Evolutionary conservation across 2,113 vertebrate species (phyloP).

Genomic region (Megaceryle maxima): DNA sequence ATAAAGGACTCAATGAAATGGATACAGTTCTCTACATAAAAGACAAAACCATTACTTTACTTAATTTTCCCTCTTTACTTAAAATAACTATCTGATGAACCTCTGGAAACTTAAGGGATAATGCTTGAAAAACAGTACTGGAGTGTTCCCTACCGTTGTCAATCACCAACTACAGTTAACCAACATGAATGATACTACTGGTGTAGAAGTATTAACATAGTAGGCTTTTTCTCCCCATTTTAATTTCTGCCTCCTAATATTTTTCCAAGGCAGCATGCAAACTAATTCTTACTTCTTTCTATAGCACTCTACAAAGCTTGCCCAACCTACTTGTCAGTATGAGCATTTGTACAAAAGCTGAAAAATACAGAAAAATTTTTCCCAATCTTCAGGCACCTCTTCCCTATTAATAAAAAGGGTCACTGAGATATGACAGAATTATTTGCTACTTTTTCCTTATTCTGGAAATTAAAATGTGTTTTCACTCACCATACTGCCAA

Average conservation of each 20-base stretch:
- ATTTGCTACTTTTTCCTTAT: not conserved
- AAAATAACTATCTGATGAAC: not conserved
- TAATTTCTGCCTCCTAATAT: not conserved
- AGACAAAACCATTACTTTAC: not conserved
- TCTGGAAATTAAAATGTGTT: not conserved
- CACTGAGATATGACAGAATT: not conserved
- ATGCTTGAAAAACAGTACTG: not conserved
- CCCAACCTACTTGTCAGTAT: not conserved
- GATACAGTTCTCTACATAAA: not conserved
- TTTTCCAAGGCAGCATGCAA: not conserved
- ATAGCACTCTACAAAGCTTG: not conserved
- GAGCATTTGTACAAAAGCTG: not conserved
- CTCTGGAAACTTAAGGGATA: not conserved
- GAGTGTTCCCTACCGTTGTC: not conserved
- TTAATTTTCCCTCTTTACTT: not conserved
- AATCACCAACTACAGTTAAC: not conserved
- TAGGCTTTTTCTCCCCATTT: not conserved
- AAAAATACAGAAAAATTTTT: not conserved
- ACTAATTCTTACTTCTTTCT: not conserved
- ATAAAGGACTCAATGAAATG: not conserved
- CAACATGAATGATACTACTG: not conserved
- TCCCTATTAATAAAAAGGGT: not conserved
- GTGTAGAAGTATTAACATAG: not conserved
- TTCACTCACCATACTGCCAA: not conserved
- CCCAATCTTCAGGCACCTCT: not conserved